A percentile compares a stretch with the other conserved stretches of the same genome.
Conservation (phyloP, 2,888 invertebrate genomes). For the Nebria brevicollis region DNA sequence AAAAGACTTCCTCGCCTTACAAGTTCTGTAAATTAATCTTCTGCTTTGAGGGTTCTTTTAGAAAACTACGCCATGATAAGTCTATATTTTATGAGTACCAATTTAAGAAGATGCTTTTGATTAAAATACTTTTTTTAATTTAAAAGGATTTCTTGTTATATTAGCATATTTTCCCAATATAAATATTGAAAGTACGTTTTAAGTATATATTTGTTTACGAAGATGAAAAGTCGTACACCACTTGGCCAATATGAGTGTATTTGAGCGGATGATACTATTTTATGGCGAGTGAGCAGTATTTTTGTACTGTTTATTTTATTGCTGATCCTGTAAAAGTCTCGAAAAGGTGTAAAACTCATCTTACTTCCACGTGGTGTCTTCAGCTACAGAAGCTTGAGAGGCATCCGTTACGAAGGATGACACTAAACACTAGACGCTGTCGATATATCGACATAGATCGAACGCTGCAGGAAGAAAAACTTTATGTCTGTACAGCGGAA, state of each 20-base stretch:
- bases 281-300: conserved; percentile 40
- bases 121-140: background rate
- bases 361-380: background rate
- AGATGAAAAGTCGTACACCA: conserved; percentile 28
- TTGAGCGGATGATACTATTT: conserved; percentile 29
- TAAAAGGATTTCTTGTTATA: conserved; percentile 3
- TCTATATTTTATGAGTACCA: background rate
- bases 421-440: background rate
- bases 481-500: background rate
- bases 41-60: conserved; percentile 4
- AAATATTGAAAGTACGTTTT: conserved; percentile 32
- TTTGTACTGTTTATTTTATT: conserved; percentile 43
- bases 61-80: background rate
- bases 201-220: conserved; percentile 32
- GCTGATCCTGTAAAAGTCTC: conserved; percentile 41
- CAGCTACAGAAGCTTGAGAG: background rate
- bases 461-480: background rate
- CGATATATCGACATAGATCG: background rate
- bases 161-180: conserved; percentile 34
- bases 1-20: background rate
- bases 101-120: too few species aligned
- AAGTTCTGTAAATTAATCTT: background rate
- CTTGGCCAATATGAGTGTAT: conserved; percentile 18
- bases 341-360: conserved; percentile 40
- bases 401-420: background rate